Percentiles rank a stretch among this genome's conserved stretches.
These are phyloP conservation scores for roundworm (Caenorhabditis elegans) DNA, from an alignment of 1,140 invertebrate species.

Conservation along the genomic window WBcel235 BX284605.5:9930501-9931000, in stretches of 20 bases:
- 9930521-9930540: background rate
- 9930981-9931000: too few species aligned
- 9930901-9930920: too few species aligned
- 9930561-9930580: background rate
- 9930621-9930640: background rate
- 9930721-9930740: background rate
- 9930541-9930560: background rate
- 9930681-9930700: background rate
- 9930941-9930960: background rate
- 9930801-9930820: background rate
- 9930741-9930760: background rate
- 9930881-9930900: too few species aligned
- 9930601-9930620: background rate
- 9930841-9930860: background rate
- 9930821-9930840: background rate
- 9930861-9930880: background rate
- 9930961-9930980: too few species aligned
- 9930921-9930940: too few species aligned
- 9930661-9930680: background rate
- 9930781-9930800: background rate
- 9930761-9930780: background rate
- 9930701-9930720: constrained; percentile 4
- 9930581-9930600: too few species aligned
- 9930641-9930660: background rate
- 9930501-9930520: background rate